Evolutionary conservation across 2,888 invertebrate species (phyloP).

Genomic region (Meteorus cinctellus): DNA sequence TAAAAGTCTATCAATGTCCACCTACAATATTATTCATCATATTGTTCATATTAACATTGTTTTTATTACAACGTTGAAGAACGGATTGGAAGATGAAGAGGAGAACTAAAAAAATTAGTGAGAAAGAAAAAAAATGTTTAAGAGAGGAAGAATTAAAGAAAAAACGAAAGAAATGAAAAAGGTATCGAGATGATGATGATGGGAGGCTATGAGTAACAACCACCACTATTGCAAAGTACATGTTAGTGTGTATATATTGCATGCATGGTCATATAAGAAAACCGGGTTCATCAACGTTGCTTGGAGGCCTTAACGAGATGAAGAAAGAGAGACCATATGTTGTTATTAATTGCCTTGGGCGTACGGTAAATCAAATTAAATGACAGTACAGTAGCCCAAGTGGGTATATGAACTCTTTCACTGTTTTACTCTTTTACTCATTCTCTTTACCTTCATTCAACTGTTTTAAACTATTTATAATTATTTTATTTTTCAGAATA

Average conservation of each 20-base stretch:
- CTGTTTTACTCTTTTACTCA: not conserved
- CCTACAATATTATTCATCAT: constrained; percentile 22
- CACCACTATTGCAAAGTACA: constrained; percentile 32
- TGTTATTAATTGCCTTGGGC: constrained; percentile 60
- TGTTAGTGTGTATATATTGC: constrained; percentile 35
- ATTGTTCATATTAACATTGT: constrained; percentile 23
- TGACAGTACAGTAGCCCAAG: constrained; percentile 55
- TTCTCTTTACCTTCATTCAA: not conserved
- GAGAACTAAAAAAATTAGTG: constrained; percentile 6
- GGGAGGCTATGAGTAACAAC: not conserved
- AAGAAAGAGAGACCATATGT: constrained; percentile 40
- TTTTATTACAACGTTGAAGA: constrained; percentile 11
- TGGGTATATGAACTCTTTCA: not conserved
- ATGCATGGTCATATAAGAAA: constrained; percentile 52
- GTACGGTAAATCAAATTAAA: constrained; percentile 61
- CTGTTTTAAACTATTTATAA: not conserved
- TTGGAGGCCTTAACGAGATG: constrained; percentile 57
- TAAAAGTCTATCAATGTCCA: not conserved
- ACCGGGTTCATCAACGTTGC: constrained; percentile 54
- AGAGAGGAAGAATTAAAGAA: not conserved
- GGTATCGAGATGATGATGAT: not conserved
- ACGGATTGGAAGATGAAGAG: constrained; percentile 4
- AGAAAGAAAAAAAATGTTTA: not conserved
- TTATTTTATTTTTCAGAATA: constrained; percentile 21
- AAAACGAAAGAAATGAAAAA: not conserved